Evolutionary conservation across 2,797 vertebrate genomes (phyloP), one percentile per base, ranked within the genome.

Genomic region (Megalops cyprinoides): DNA sequence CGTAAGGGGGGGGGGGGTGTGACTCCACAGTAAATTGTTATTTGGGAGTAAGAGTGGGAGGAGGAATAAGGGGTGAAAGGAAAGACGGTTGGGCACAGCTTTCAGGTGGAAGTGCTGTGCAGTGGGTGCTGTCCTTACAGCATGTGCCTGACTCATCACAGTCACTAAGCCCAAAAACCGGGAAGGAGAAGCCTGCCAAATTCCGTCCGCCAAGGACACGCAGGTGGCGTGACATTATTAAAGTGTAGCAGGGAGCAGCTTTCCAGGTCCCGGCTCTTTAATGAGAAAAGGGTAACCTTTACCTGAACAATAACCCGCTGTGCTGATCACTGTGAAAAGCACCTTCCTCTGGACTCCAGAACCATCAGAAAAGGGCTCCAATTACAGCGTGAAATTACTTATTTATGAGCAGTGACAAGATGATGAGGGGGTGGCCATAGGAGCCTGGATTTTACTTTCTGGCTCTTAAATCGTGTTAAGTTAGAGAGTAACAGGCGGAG

Each of bases 341-440:
- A 42, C 23, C 23, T 53, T 9, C 12, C n/a, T 48, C 20, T 23
- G 60, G 1, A 73, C 49, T n/a, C 46, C 12, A 31, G 37, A 65
- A 76, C 42, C 58, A 31, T 55, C n/a, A 20, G 42, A 51, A 46
- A 20, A 31, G 25, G 31, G 10, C 34, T 55, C 74, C 25, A 49
- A 81, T 53, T 51, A 55, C 37, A n/a, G 23, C 34, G 49, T 25
- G 31, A n/a, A 42, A 78, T 82, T 37, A 49, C 18, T 60, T 46
- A 77, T 77, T 82, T 56, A 82, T 46, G 65, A 71, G 8, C 65
- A 49, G 55, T 67, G 81, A 71, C 25, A 49, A 37, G 37, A 23
- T 28, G 39, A n/a, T n/a, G n/a, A n/a, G n/a, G n/a, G 48, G 69
- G 67, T 15, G 48, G 69, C n/a, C n/a, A 42, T 9, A 1, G 73